Percentiles rank a stretch among this genome's conserved stretches.
Evolutionary conservation across 2,113 vertebrate species (phyloP).

Genomic region (Pteruthius melanotis): DNA sequence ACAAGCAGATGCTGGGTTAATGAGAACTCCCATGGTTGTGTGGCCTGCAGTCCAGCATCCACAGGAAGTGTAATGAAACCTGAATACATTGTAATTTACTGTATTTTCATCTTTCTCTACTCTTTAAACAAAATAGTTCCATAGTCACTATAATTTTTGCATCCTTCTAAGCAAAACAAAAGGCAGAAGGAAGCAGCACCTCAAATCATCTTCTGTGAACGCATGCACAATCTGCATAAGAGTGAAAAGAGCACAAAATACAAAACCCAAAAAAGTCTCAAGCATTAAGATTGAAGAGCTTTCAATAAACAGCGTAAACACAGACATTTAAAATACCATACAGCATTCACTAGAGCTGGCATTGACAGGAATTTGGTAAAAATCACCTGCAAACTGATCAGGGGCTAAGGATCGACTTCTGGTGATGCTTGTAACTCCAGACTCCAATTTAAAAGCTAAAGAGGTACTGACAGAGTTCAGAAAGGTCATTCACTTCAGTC

Average conservation of each 20-base stretch:
- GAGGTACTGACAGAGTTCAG: neutral
- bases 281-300: neutral
- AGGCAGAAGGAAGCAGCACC: neutral
- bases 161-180: neutral
- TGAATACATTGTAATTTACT: neutral
- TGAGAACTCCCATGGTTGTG: neutral
- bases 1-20: neutral
- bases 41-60: neutral
- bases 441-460: neutral
- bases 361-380: neutral
- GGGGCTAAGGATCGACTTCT: neutral
- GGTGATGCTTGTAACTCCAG: neutral
- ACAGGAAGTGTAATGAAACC: neutral
- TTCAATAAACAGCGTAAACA: neutral
- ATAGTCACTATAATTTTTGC: neutral
- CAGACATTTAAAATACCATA: neutral
- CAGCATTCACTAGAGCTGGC: neutral
- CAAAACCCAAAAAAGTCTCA: neutral
- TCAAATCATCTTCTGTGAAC: neutral
- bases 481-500: neutral
- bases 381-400: neutral
- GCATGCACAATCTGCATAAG: neutral
- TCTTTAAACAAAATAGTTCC: neutral
- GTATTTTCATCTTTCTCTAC: neutral
- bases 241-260: neutral